Evolutionary conservation across 1,140 invertebrate genomes (phyloP).

Genomic region (Brachionus plicatilis): DNA sequence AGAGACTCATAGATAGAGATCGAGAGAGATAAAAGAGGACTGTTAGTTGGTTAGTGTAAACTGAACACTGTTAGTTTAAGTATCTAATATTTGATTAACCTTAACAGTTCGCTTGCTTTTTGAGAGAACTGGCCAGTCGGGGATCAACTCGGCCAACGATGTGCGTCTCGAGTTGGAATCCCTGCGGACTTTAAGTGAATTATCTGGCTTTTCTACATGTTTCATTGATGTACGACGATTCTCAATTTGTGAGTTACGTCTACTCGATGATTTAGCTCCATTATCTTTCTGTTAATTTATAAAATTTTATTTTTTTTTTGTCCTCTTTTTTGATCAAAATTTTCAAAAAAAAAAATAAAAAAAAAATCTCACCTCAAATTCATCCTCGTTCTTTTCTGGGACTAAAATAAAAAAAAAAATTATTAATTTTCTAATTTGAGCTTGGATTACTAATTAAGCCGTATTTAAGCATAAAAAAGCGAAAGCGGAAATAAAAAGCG

Average conservation of each 20-base stretch:
- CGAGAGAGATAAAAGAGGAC: neutral
- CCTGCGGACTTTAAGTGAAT: conserved; percentile 32
- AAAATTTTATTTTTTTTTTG: neutral
- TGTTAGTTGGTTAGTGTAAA: conserved; percentile 26
- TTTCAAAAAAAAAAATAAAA: neutral
- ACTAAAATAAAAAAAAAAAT: neutral
- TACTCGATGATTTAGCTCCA: neutral
- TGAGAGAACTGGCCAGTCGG: conserved; percentile 37
- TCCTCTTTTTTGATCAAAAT: neutral
- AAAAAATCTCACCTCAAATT: conserved; percentile 38
- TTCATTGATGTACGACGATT: conserved; percentile 27
- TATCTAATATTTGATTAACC: neutral
- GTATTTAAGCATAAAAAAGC: neutral
- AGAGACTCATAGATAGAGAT: neutral
- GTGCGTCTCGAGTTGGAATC: conserved; percentile 37
- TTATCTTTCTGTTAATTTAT: neutral
- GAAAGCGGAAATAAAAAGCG: neutral
- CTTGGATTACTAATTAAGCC: neutral
- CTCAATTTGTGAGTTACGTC: conserved; percentile 28
- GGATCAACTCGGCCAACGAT: conserved; percentile 40
- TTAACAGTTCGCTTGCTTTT: conserved; percentile 34
- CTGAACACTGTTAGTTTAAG: neutral
- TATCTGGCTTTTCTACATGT: conserved; percentile 28
- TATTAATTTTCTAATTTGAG: neutral
- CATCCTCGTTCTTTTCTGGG: conserved; percentile 20